A percentile compares a stretch with the other conserved stretches of the same genome.
phyloP scores from a whole-genome alignment of 2,113 vertebrate species.

The Phalacrocorax aristotelis region DNA sequence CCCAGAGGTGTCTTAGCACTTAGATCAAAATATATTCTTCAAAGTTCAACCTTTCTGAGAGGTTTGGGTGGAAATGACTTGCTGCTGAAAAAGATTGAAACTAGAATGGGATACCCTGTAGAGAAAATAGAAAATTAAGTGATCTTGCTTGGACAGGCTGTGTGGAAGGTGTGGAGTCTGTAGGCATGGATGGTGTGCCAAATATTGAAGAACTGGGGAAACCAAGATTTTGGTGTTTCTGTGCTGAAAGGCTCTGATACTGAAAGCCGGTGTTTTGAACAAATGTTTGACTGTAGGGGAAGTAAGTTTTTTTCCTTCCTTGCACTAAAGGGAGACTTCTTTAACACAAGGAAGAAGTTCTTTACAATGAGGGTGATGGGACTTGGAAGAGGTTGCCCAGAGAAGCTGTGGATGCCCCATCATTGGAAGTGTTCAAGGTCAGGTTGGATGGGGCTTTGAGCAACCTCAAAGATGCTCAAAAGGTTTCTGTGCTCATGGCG shows the following conservation, averaged over 20 bases:
- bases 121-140: neutral
- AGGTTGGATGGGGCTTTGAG: neutral
- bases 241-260: neutral
- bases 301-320: neutral
- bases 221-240: neutral
- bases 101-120: neutral
- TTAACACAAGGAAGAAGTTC: neutral
- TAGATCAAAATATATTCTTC: neutral
- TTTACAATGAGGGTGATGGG: neutral
- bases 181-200: neutral
- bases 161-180: accelerated
- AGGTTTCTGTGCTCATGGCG: accelerated
- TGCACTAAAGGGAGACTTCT: neutral
- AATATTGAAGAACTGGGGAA: neutral
- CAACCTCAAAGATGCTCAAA: neutral
- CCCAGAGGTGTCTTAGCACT: neutral
- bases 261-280: neutral
- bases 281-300: neutral
- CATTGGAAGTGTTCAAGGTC: neutral
- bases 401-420: neutral
- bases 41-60: neutral
- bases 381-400: neutral
- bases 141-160: neutral
- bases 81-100: neutral
- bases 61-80: neutral